Conservation (phyloP, 2,797 vertebrate genomes). For the Tokudaia muenninki region DNA sequence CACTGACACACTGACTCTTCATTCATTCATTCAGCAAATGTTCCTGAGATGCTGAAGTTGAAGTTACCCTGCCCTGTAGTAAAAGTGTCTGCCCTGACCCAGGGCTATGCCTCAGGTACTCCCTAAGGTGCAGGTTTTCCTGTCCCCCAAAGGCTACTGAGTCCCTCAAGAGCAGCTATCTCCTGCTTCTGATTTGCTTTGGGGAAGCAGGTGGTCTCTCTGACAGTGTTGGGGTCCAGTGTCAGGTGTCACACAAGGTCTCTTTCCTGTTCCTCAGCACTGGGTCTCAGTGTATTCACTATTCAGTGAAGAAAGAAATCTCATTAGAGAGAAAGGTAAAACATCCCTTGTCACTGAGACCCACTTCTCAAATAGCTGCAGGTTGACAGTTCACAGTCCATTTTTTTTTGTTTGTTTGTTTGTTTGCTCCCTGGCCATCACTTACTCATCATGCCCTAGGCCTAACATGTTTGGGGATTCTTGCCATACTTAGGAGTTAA, state of each 20-base stretch:
- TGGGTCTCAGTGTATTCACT: neutral
- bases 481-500: neutral
- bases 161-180: conserved; percentile 48
- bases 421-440: neutral
- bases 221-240: neutral
- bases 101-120: conserved; percentile 69
- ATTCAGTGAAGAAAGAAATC: neutral
- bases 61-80: conserved; percentile 47
- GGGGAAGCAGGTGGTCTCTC: neutral
- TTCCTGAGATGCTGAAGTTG: neutral
- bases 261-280: conserved; percentile 46
- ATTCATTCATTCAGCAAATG: neutral
- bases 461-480: neutral
- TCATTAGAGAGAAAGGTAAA: neutral
- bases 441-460: neutral
- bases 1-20: conserved; percentile 29
- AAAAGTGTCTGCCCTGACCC: conserved; percentile 65
- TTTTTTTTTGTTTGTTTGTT: neutral
- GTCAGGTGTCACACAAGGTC: neutral
- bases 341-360: rapidly evolving
- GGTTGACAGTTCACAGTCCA: neutral
- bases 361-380: neutral
- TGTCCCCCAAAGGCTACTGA: conserved; percentile 7
- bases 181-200: conserved; percentile 64
- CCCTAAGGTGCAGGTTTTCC: conserved; percentile 65